These are phyloP conservation scores for Synergus umbraculus DNA, from an alignment of 2,888 invertebrate species.

Conservation along the genomic window DNA sequence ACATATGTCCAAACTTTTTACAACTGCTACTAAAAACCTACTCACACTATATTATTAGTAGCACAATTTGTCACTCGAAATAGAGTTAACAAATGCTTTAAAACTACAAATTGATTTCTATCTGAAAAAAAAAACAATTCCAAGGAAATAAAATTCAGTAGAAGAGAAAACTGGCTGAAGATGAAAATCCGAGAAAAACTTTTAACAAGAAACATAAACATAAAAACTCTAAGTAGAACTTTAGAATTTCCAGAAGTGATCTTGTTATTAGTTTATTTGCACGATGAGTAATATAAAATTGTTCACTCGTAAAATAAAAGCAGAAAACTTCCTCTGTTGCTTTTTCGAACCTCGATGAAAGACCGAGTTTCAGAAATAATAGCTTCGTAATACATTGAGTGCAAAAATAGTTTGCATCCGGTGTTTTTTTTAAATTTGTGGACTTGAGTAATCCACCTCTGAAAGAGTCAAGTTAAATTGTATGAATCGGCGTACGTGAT, in stretches of 20 bases:
- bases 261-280: background rate
- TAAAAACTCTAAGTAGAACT: background rate
- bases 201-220: background rate
- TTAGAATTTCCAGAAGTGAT: background rate
- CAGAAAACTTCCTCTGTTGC: background rate
- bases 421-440: conserved; percentile 23
- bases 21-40: background rate
- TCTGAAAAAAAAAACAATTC: background rate
- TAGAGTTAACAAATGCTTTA: background rate
- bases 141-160: background rate
- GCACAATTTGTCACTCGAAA: background rate
- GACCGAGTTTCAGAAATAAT: conserved; percentile 10
- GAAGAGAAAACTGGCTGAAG: background rate
- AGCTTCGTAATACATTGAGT: conserved; percentile 45
- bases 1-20: conserved; percentile 21
- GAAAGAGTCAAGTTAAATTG: conserved; percentile 40
- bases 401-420: conserved; percentile 45
- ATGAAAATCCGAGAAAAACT: background rate
- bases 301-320: background rate
- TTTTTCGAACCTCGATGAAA: background rate
- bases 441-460: conserved; percentile 26
- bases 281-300: background rate
- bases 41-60: background rate
- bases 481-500: conserved; percentile 60
- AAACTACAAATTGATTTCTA: background rate